Percentiles rank a stretch among this genome's conserved stretches.
Evolutionary conservation across 2,797 vertebrate species (phyloP).

Genomic region (Eospalax fontanierii): DNA sequence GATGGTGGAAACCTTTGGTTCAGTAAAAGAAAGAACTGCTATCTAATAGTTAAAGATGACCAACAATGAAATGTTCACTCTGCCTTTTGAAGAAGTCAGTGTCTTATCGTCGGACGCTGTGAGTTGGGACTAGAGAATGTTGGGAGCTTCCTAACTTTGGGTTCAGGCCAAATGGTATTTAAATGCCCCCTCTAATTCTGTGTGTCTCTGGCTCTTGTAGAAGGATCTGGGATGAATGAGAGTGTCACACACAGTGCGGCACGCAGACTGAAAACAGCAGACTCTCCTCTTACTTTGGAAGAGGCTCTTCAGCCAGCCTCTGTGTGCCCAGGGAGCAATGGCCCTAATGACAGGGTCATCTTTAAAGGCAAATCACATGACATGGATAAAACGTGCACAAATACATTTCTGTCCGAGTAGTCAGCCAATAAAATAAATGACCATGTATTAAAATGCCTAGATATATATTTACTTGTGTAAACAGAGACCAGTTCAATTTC

Average conservation of each 20-base stretch:
- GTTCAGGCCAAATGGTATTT: background rate
- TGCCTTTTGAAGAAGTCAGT: background rate
- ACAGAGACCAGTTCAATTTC: constrained; percentile 68
- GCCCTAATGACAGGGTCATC: constrained; percentile 38
- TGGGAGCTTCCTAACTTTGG: background rate
- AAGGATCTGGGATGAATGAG: background rate
- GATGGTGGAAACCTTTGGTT: background rate
- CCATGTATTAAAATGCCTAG: constrained; percentile 60
- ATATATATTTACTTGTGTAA: constrained; percentile 79
- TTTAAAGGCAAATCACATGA: constrained; percentile 66
- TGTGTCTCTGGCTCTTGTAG: background rate
- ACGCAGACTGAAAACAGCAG: background rate
- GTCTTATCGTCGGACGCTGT: background rate
- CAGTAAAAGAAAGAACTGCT: background rate
- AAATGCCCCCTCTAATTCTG: background rate
- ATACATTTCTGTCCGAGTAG: constrained; percentile 45
- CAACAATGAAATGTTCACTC: background rate
- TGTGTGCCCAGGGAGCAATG: constrained; percentile 54
- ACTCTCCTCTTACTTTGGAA: background rate
- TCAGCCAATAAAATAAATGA: constrained; percentile 76
- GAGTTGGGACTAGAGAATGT: background rate
- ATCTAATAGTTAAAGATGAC: background rate
- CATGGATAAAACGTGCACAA: constrained; percentile 47
- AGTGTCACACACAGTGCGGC: background rate
- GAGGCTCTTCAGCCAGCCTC: constrained; percentile 52